A percentile compares a stretch with the other conserved stretches of the same genome.
Evolutionary conservation across 2,888 invertebrate genomes (phyloP).

Genomic region (Caenorhabditis becei): DNA sequence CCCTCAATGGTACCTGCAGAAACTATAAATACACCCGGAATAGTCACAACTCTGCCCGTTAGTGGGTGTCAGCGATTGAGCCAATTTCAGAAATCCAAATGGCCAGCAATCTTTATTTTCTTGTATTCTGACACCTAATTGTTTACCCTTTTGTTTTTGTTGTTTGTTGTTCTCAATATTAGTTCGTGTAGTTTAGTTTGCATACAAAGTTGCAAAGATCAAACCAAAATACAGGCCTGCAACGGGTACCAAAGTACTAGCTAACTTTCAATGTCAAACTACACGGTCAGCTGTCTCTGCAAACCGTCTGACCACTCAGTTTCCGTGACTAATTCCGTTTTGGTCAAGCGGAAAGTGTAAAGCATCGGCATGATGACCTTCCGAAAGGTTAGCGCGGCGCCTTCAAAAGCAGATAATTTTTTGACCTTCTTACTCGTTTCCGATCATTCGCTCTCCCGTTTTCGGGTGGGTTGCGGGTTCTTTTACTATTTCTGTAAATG

Average conservation of each 20-base stretch:
- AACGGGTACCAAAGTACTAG: too few relatives aligned
- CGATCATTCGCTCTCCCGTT: neutral
- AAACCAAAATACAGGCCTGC: neutral
- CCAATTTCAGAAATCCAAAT: constrained; percentile 17
- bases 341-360: constrained; percentile 34
- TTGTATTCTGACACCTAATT: constrained; percentile 16
- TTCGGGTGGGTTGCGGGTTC: too few relatives aligned
- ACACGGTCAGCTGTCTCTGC: neutral
- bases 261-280: neutral
- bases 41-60: neutral
- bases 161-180: constrained; percentile 3
- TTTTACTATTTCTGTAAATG: too few relatives aligned
- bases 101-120: constrained; percentile 20
- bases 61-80: constrained; percentile 25
- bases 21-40: constrained; percentile 25
- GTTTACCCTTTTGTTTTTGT: constrained; percentile 19
- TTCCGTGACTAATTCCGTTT: constrained; percentile 35
- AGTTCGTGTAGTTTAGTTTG: constrained; percentile 1
- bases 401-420: constrained; percentile 35
- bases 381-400: constrained; percentile 9
- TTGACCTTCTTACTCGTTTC: constrained; percentile 31
- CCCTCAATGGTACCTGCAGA: constrained; percentile 6
- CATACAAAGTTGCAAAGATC: constrained; percentile 14
- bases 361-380: constrained; percentile 42
- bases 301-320: constrained; percentile 35